Evolutionary conservation across 2,888 invertebrate genomes (phyloP).

Genomic region (Dynastes grantii): DNA sequence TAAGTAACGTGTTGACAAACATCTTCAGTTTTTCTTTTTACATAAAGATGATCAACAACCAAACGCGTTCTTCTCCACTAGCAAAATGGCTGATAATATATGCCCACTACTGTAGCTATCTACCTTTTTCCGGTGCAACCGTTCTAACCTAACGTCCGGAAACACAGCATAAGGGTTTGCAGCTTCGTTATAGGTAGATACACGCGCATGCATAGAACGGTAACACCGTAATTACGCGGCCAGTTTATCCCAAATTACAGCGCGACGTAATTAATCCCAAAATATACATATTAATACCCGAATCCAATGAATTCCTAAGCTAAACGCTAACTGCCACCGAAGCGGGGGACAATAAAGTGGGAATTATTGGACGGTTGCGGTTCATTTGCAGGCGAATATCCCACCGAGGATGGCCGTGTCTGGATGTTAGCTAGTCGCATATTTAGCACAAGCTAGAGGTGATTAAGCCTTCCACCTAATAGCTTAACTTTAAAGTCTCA

Average conservation of each 20-base stretch:
- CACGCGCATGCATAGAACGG: neutral
- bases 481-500: too few species aligned
- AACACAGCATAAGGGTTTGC: too few species aligned
- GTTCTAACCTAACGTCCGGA: neutral
- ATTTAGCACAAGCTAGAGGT: too few species aligned
- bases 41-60: too few species aligned
- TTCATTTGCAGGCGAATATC: conserved; percentile 16
- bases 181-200: neutral
- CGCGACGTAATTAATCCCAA: conserved; percentile 32
- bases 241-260: conserved; percentile 34
- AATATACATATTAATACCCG: conserved; percentile 42
- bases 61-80: too few species aligned
- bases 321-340: conserved; percentile 21
- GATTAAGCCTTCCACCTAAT: too few species aligned
- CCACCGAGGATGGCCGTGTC: too few species aligned
- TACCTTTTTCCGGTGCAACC: neutral
- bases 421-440: too few species aligned
- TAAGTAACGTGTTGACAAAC: too few species aligned
- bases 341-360: conserved; percentile 17
- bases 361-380: conserved; percentile 31
- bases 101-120: too few species aligned
- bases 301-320: conserved; percentile 25
- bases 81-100: too few species aligned
- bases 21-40: too few species aligned
- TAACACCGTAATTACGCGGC: conserved; percentile 20